phyloP scores from a whole-genome alignment of 2,113 vertebrate genomes.

The Oryzias javanicus region DNA sequence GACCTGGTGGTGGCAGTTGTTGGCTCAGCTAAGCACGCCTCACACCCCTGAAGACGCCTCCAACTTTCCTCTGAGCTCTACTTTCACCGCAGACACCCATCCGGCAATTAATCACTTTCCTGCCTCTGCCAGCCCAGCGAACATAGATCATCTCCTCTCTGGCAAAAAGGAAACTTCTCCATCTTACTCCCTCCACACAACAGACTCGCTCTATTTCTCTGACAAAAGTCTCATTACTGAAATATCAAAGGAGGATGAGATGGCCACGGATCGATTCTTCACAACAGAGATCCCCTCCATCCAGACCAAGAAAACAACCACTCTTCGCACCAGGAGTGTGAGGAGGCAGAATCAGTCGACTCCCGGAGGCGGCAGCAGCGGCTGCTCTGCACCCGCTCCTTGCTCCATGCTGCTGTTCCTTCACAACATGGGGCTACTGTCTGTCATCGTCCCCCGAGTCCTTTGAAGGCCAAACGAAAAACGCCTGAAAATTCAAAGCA shows the following conservation, averaged over 20 bases:
- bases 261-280: conserved; percentile 35
- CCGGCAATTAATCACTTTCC: conserved; percentile 25
- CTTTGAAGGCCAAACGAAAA: conserved; percentile 29
- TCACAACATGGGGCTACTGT: conserved; percentile 37
- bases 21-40: conserved; percentile 33
- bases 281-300: conserved; percentile 45
- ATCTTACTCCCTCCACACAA: conserved; percentile 18
- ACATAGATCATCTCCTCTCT: conserved; percentile 17
- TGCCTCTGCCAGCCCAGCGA: neutral
- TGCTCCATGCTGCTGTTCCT: conserved; percentile 10
- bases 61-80: conserved; percentile 4
- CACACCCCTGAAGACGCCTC: conserved; percentile 17
- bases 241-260: conserved; percentile 4
- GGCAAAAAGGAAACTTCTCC: conserved; percentile 16
- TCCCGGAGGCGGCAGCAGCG: conserved; percentile 24
- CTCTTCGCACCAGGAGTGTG: conserved; percentile 74
- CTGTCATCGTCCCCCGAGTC: conserved; percentile 21
- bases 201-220: conserved; percentile 15
- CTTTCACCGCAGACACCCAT: conserved; percentile 10
- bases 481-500: conserved; percentile 16
- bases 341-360: conserved; percentile 65
- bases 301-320: conserved; percentile 67
- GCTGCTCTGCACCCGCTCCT: conserved; percentile 1
- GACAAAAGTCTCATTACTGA: conserved; percentile 24
- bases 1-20: conserved; percentile 50